Conservation (phyloP, 1,140 invertebrate genomes). For the Platorchestia sp. region DNA sequence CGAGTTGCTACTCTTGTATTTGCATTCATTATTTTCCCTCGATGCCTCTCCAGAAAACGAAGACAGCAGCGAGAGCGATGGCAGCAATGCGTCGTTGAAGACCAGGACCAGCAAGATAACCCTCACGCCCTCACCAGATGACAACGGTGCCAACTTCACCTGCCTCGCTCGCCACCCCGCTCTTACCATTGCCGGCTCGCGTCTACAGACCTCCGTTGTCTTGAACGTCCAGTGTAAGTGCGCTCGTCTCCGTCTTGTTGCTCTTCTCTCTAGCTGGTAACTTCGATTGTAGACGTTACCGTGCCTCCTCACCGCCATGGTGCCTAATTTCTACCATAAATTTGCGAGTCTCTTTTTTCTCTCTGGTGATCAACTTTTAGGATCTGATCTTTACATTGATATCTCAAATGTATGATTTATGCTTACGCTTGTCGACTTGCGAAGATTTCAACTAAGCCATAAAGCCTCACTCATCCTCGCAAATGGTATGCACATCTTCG, state of each 20-base stretch:
- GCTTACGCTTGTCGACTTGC: too few relatives aligned
- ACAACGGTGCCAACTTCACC: conserved; percentile 72
- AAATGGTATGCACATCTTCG: too few relatives aligned
- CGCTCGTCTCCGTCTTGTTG: not conserved
- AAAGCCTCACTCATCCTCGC: too few relatives aligned
- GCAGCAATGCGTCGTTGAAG: conserved; percentile 67
- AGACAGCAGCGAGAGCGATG: conserved; percentile 58
- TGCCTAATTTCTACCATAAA: not conserved
- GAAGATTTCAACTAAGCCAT: too few relatives aligned
- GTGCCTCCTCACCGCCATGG: not conserved
- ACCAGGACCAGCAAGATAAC: conserved; percentile 71
- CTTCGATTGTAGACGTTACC: not conserved
- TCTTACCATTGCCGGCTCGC: conserved; percentile 69
- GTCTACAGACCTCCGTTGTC: conserved; percentile 70
- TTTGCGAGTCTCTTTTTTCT: not conserved
- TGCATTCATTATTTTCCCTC: not conserved
- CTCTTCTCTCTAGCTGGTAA: not conserved
- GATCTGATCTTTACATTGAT: too few relatives aligned
- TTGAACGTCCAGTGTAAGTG: conserved; percentile 74
- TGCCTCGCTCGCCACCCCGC: conserved; percentile 73
- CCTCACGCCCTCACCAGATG: conserved; percentile 70
- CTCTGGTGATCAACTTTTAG: too few relatives aligned
- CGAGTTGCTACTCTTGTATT: not conserved
- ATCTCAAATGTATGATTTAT: too few relatives aligned
- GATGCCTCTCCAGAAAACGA: conserved; percentile 63